Evolutionary conservation across 2,113 vertebrate species (phyloP), one percentile per base, ranked within the genome.

Genomic region (Bos taurus): DNA sequence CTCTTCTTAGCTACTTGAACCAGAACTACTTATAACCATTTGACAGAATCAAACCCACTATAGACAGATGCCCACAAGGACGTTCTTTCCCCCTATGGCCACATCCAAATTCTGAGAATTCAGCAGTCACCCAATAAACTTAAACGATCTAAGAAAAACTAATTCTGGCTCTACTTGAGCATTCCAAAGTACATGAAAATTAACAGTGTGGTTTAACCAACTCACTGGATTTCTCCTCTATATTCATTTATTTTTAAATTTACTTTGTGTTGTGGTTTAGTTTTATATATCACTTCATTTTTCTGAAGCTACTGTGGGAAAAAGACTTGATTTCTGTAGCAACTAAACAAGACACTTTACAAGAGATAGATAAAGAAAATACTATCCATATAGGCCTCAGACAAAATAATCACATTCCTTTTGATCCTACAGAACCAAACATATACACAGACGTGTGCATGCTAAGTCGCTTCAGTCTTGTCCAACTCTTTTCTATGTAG

Each of bases 321-420:
- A 25, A 96, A 43, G 3, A 92, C 48, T 46, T 91, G 46, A 95
- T 84, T 92, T 87, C n/a, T 64, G 1, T 59, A 84, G 43, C 46
- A 6, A 71, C 33, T 91, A 88, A 92, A 95, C 56, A 85, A 71
- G 59, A 54, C 30, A 71, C 2, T 80, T 96, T 46, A 50, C 7
- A 95, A 77, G 43, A 36, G 30, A 88, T 50, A 46, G 19, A 71
- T 77, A 87, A 95, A 84, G n/a, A 28, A 96, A 97, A 93, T 88
- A 67, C 4, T 74, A 93, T 40, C 17, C 30, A 91, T 7, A 86
- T 14, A 52, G 40, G 11, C 23, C 82, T 93, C 93, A 62, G 71
- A 95, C 33, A 94, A 90, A 96, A 91, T 77, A 92, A 96, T 78
- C 23, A 52, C 21, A 62, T 6, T 90, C 40, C 52, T 56, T 83